phyloP scores from a whole-genome alignment of 2,797 vertebrate species.

The Lophius americanus region DNA sequence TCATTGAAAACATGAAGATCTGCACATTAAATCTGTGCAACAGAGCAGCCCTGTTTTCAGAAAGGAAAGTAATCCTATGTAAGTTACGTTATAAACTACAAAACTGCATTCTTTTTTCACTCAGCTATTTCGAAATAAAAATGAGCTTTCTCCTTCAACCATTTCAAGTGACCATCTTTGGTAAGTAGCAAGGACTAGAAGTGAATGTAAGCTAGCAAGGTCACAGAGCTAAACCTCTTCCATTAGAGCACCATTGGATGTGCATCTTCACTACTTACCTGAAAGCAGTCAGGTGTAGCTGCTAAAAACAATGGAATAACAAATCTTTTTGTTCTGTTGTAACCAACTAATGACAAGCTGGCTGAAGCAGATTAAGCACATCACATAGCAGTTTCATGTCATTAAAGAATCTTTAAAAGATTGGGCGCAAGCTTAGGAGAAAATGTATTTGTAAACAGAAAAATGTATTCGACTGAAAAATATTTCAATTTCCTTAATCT shows the following conservation, averaged over 20 bases:
- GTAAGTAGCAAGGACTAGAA: neutral
- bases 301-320: slow-evolving; percentile 51
- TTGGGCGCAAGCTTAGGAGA: neutral
- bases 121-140: neutral
- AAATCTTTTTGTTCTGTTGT: slow-evolving; percentile 40
- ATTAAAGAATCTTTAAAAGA: slow-evolving; percentile 11
- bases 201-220: neutral
- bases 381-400: neutral
- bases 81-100: neutral
- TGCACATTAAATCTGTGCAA: neutral
- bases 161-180: slow-evolving; percentile 17
- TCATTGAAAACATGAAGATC: too few relatives aligned
- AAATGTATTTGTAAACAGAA: slow-evolving; percentile 39
- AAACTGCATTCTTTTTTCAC: neutral
- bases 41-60: neutral
- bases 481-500: slow-evolving; percentile 44
- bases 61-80: neutral
- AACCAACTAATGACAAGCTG: slow-evolving; percentile 30
- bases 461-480: slow-evolving; percentile 27
- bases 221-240: slow-evolving; percentile 5
- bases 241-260: neutral
- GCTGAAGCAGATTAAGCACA: slow-evolving; percentile 32
- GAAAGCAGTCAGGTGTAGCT: slow-evolving; percentile 17
- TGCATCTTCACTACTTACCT: slow-evolving; percentile 22
- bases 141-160: slow-evolving; percentile 13